Percentiles rank a stretch among this genome's conserved stretches.
Conservation (phyloP, 1,140 invertebrate species). For the Hycleus cichorii region DNA sequence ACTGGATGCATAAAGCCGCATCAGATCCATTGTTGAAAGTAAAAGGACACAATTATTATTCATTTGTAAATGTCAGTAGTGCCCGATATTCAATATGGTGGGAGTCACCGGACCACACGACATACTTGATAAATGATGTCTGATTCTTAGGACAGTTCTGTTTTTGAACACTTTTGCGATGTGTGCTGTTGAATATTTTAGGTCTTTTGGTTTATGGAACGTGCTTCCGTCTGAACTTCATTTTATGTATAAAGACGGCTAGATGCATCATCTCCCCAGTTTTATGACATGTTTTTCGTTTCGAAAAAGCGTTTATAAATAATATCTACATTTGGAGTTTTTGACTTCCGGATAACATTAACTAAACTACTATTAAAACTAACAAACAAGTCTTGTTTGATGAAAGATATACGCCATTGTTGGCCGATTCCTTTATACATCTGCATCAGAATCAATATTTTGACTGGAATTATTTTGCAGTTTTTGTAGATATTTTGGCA, state of each 20-base stretch:
- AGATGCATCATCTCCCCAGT: conserved; percentile 4
- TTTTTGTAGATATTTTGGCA: conserved; percentile 1
- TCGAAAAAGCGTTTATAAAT: conserved; percentile 14
- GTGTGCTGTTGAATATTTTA: conserved; percentile 17
- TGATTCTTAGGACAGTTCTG: conserved; percentile 36
- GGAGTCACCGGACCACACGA: conserved; percentile 36
- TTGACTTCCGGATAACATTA: conserved; percentile 11
- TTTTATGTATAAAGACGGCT: conserved; percentile 6
- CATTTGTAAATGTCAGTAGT: conserved; percentile 38
- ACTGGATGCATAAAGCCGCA: conserved; percentile 15
- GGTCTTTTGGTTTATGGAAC: conserved; percentile 18
- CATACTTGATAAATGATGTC: conserved; percentile 36
- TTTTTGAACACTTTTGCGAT: conserved; percentile 22
- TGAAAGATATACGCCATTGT: background rate
- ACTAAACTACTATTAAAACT: background rate
- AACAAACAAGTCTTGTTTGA: background rate
- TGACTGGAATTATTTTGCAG: conserved; percentile 5
- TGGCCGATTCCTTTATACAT: background rate
- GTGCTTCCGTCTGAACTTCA: conserved; percentile 17
- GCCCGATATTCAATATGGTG: conserved; percentile 39
- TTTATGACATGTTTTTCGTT: conserved; percentile 20
- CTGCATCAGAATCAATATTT: conserved; percentile 6
- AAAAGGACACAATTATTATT: conserved; percentile 39
- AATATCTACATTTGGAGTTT: conserved; percentile 9
- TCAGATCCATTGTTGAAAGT: conserved; percentile 30